phyloP scores from a whole-genome alignment of 2,888 invertebrate genomes.

The Heliconius charithonia region DNA sequence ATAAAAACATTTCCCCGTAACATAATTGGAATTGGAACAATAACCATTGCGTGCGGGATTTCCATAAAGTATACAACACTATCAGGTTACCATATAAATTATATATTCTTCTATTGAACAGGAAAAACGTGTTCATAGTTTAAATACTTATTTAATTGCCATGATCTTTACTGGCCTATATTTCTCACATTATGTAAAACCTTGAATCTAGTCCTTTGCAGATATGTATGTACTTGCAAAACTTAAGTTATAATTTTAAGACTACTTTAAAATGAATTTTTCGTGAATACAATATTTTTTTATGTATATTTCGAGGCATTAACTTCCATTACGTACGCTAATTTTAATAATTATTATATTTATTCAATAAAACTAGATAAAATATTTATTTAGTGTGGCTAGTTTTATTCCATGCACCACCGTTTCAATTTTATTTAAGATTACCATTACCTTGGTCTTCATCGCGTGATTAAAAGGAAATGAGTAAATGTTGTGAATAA shows the following conservation, averaged over 20 bases:
- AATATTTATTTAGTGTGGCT: too few relatives aligned
- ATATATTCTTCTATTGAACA: not conserved
- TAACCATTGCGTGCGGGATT: not conserved
- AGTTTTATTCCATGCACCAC: too few relatives aligned
- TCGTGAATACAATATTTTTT: not conserved
- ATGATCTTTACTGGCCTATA: conserved; percentile 12
- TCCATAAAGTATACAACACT: not conserved
- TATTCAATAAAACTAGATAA: too few relatives aligned
- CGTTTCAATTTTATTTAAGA: too few relatives aligned
- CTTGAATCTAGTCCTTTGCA: conserved; percentile 10
- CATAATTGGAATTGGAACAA: not conserved
- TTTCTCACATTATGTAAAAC: not conserved
- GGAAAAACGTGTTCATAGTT: not conserved
- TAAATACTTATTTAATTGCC: conserved; percentile 9
- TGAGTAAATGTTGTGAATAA: too few relatives aligned
- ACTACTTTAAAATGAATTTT: not conserved
- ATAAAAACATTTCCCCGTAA: not conserved
- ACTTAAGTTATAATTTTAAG: not conserved
- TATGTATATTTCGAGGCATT: too few relatives aligned
- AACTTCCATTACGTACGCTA: too few relatives aligned
- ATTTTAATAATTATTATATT: too few relatives aligned
- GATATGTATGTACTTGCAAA: not conserved
- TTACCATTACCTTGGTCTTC: too few relatives aligned
- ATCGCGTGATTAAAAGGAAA: too few relatives aligned
- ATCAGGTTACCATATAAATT: conserved; percentile 2